Conservation (phyloP, 2,113 vertebrate species). For the Peucedramus taeniatus region DNA sequence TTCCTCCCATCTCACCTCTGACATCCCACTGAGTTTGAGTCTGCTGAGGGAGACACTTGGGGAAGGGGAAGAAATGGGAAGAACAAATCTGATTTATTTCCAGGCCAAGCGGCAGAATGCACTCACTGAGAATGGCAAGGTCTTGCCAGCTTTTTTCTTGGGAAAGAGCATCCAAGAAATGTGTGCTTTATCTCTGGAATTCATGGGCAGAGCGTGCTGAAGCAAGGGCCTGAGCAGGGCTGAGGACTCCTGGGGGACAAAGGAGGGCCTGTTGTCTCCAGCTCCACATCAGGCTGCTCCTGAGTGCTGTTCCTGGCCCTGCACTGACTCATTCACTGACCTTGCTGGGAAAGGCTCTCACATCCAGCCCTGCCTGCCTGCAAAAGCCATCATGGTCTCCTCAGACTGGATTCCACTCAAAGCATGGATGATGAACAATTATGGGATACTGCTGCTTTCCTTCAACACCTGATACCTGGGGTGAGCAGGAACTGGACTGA, state of each 20-base stretch:
- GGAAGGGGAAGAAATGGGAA: neutral
- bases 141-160: neutral
- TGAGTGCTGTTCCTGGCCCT: neutral
- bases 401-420: neutral
- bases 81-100: neutral
- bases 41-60: neutral
- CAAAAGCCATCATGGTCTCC: neutral
- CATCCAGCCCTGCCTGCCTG: neutral
- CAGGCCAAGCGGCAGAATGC: neutral
- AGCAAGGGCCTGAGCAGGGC: neutral
- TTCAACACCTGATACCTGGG: neutral
- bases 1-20: neutral
- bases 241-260: neutral
- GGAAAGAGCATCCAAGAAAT: neutral
- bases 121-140: rapidly evolving
- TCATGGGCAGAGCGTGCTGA: neutral
- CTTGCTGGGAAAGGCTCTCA: slow-evolving; percentile 8
- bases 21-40: neutral
- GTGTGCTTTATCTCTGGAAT: neutral
- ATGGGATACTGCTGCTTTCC: neutral
- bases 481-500: neutral
- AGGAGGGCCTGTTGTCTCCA: slow-evolving; percentile 43
- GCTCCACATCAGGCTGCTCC: neutral
- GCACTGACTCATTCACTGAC: neutral
- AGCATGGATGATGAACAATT: neutral